Evolutionary conservation across 2,888 invertebrate species (phyloP), one percentile per base, ranked within the genome.

Genomic region (Keiferia lycopersicella): DNA sequence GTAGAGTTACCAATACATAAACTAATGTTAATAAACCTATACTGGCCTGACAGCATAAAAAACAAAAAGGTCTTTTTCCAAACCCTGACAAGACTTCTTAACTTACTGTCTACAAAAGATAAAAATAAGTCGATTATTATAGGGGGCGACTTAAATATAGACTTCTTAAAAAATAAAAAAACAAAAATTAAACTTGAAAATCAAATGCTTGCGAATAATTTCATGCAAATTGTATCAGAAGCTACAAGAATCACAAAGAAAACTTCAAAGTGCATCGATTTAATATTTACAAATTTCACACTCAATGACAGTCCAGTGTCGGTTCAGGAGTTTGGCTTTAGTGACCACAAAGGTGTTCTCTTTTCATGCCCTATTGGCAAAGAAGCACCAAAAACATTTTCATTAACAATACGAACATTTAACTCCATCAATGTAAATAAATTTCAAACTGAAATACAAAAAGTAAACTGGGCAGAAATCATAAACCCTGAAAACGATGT

Each of bases 211-310:
- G 48, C 64, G 30, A 66, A 51, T 50, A 71, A 69, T 8, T 70
- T 69, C 45, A 10, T 60, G 8, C 70, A 69, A 66, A 53, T 64
- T 0, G 50, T 67, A 39, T 65, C 57, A 4, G 53, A 67, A 59
- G 59, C 68, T 0, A 71, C 69, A n/a, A 57, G 68, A 39, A 41
- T 66, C n/a, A 65, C 68, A 16, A 10, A 18, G 50, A 65, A 14
- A 30, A 51, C 53, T 2, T 41, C 65, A 6, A 63, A 66, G n/a
- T 69, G 68, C 34, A 39, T 69, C 1, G 69, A 71, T 41, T 22
- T 71, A 14, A 6, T 69, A 12, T 69, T 69, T 48, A 65, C 67
- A 16, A 71, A 71, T 26, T 66, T 66, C 53, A 62, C 45, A 10
- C 18, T 22, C 11, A 18, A 45, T 14, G 51, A 26, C 14, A 10